Conservation (phyloP, 2,113 vertebrate species). For the Halcyon malimbica region DNA sequence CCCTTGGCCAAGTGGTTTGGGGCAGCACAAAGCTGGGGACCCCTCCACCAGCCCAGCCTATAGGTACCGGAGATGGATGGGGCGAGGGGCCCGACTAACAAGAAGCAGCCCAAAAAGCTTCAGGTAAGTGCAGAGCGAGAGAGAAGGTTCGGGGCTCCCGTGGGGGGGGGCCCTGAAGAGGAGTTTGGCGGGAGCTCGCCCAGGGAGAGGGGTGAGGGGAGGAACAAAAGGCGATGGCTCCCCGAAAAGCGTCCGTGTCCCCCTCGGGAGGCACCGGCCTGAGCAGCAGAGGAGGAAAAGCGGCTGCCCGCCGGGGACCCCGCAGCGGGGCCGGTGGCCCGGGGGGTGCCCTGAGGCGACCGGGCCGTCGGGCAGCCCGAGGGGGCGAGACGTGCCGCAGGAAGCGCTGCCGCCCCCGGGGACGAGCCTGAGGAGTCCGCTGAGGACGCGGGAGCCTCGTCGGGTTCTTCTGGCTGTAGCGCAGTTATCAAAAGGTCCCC, state of each 20-base stretch:
- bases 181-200: neutral
- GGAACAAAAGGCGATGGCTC: conserved; percentile 28
- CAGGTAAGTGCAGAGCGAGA: neutral
- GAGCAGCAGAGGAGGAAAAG: neutral
- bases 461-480: neutral
- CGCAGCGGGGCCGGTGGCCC: neutral
- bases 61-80: rapidly evolving
- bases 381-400: neutral
- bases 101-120: neutral
- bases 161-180: neutral
- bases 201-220: neutral
- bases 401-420: neutral
- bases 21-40: neutral
- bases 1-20: neutral
- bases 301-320: neutral
- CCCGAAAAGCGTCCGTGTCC: neutral
- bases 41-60: neutral
- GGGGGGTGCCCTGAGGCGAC: neutral
- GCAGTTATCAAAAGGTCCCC: neutral
- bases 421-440: neutral
- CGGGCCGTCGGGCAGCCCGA: neutral
- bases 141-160: neutral
- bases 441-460: neutral
- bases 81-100: neutral
- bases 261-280: neutral